These are phyloP conservation scores for Drosophila ustulata DNA, from an alignment of 2,888 invertebrate species.

Conservation along the genomic window DNA sequence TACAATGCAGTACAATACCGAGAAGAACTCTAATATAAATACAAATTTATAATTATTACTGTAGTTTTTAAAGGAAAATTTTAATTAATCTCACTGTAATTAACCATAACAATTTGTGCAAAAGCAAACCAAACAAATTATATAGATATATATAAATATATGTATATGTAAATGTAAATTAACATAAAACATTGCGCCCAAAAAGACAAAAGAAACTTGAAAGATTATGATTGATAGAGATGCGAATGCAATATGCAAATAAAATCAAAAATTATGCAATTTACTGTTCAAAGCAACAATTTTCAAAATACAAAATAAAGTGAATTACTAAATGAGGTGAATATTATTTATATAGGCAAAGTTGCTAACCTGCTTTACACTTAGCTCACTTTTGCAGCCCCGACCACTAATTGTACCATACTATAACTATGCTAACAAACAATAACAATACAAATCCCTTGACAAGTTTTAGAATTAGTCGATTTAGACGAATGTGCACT, in stretches of 20 bases:
- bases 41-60: constrained; percentile 68
- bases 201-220: constrained; percentile 58
- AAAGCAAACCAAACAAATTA: constrained; percentile 33
- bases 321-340: constrained; percentile 18
- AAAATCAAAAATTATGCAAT: constrained; percentile 73
- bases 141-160: constrained; percentile 49
- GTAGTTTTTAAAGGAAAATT: constrained; percentile 70
- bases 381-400: constrained; percentile 70
- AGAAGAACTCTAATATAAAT: constrained; percentile 61
- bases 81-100: constrained; percentile 78
- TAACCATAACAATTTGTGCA: constrained; percentile 59
- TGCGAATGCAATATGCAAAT: constrained; percentile 40
- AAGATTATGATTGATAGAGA: constrained; percentile 21
- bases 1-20: constrained; percentile 69
- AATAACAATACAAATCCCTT: constrained; percentile 10
- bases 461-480: constrained; percentile 41
- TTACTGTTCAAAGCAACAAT: constrained; percentile 71
- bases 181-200: constrained; percentile 69
- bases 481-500: constrained; percentile 45
- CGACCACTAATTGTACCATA: constrained; percentile 68
- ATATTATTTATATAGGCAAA: constrained; percentile 58
- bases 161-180: constrained; percentile 56
- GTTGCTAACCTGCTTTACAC: constrained; percentile 68
- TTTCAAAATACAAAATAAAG: constrained; percentile 38
- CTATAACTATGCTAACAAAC: constrained; percentile 53